These are phyloP conservation scores for Cryptoblepharus egeriae DNA, from an alignment of 2,797 vertebrate genomes.

Conservation along the genomic window DNA sequence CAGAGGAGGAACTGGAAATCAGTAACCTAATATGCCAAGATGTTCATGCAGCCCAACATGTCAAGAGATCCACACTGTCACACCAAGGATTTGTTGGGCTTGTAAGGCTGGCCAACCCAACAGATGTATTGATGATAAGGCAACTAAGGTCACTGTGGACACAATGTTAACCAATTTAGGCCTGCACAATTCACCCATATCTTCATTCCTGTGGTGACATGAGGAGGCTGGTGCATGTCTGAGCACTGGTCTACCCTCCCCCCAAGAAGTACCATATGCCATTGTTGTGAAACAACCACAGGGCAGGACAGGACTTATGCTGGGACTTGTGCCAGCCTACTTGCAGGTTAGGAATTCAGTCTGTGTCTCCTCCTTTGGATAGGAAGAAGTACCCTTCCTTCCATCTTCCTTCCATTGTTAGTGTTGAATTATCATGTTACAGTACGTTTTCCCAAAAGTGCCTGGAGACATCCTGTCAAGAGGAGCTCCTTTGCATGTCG, in stretches of 20 bases:
- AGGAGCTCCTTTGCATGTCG: neutral
- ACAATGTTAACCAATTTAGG: too few relatives aligned
- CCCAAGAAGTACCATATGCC: too few relatives aligned
- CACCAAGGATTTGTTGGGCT: neutral
- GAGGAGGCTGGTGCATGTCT: too few relatives aligned
- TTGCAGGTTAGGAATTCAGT: too few relatives aligned
- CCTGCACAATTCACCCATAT: too few relatives aligned
- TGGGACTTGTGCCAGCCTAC: too few relatives aligned
- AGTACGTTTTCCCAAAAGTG: neutral
- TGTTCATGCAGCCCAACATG: neutral
- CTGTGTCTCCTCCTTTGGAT: neutral
- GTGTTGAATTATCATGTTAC: neutral
- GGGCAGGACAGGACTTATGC: too few relatives aligned
- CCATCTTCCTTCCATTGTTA: neutral
- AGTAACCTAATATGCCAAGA: neutral
- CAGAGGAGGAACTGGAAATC: neutral
- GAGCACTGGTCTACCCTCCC: too few relatives aligned
- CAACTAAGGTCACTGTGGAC: neutral
- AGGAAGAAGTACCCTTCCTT: neutral
- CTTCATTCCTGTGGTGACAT: too few relatives aligned
- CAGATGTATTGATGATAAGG: neutral
- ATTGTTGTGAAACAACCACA: too few relatives aligned
- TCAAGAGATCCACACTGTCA: too few relatives aligned
- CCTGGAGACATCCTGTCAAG: neutral
- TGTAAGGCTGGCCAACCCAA: neutral